Evolutionary conservation across 2,888 invertebrate species (phyloP), one percentile per base, ranked within the genome.

Genomic region (Icerya purchasi): DNA sequence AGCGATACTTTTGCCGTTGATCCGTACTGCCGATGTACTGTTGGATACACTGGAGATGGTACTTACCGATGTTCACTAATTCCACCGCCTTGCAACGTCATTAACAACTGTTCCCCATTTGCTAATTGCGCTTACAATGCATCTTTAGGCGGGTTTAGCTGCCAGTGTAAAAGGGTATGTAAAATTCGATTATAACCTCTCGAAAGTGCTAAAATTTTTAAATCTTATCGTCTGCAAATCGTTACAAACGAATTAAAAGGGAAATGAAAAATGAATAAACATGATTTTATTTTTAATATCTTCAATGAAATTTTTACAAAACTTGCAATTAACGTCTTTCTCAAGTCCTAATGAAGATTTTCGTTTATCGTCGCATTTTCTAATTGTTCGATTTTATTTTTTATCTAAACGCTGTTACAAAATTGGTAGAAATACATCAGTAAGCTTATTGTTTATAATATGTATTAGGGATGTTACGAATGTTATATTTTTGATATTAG

Each of bases 41-140:
- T 75, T 1, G 77, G 76, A 0, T 77, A 78, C 65, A 72, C 75
- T 56, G 79, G 86, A 0, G 74, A 76, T 64, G 86, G 84, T 0
- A 75, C 82, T 51, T 73, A 73, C 0, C 74, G 77, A 58, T 88
- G 88, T 68, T 74, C 74, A 55, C 76, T 69, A 66, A 71, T 73
- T 61, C 77, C 78, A 0, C 72, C 75, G 1, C 80, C 83, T 8
- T 90, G 89, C 68, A 82, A 86, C 65, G 75, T 82, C 2, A 68
- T 80, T 21, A 82, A 84, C 67, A 84, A 84, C 68, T 94, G 94
- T 71, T 84, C 83, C 64, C 72, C 76, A 1, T 81, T 90, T 68
- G 91, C 91, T 8, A 75, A 79, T 50, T 94, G 93, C 70, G 74
- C 76, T 0, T 72, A 71, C 59, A 71, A 75, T 59, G 23, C 64